Evolutionary conservation across 1,140 invertebrate species (phyloP).

Genomic region (Tetragonula clypearis): DNA sequence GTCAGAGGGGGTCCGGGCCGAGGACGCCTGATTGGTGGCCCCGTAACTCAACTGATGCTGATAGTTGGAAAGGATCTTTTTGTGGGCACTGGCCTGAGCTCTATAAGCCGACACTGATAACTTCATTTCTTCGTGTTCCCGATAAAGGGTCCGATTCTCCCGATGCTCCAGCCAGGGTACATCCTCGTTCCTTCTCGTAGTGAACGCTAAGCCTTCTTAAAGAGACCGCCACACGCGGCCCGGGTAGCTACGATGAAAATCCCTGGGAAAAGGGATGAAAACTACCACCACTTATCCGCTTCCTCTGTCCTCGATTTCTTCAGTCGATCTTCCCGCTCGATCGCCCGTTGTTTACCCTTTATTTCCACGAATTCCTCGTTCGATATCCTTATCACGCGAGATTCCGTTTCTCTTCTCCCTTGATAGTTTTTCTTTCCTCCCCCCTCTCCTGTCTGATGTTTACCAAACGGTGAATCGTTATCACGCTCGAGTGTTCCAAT

Average conservation of each 20-base stretch:
- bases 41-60: conserved; percentile 90
- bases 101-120: conserved; percentile 91
- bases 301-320: background rate
- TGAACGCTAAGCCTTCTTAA: conserved; percentile 43
- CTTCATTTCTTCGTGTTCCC: conserved; percentile 85
- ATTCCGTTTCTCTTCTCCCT: background rate
- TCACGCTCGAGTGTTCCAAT: background rate
- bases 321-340: background rate
- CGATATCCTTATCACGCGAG: background rate
- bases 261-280: conserved; percentile 14
- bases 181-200: conserved; percentile 66
- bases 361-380: background rate
- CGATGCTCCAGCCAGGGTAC: conserved; percentile 61
- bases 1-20: conserved; percentile 82
- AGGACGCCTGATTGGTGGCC: conserved; percentile 85
- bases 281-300: background rate
- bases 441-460: background rate
- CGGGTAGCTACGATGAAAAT: conserved; percentile 30
- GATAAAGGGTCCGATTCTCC: conserved; percentile 70
- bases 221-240: conserved; percentile 11
- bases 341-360: background rate
- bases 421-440: background rate
- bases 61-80: conserved; percentile 90
- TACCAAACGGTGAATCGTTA: background rate
- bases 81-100: conserved; percentile 91